phyloP scores from a whole-genome alignment of 2,888 invertebrate species.

The Dichetophora obliterata region DNA sequence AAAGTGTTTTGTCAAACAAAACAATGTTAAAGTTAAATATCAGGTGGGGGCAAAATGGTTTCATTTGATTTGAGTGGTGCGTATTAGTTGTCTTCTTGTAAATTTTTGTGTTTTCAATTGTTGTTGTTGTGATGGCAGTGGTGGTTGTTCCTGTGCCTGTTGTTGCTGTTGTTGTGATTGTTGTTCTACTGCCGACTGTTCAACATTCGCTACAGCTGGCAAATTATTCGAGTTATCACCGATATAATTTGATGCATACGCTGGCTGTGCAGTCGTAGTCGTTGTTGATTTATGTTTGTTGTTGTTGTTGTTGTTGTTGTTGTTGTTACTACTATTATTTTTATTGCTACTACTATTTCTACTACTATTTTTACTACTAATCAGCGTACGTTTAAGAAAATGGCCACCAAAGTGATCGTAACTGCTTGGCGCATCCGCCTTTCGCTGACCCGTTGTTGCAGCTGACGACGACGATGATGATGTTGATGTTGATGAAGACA shows the following conservation, averaged over 20 bases:
- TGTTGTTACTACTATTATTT: conserved; percentile 47
- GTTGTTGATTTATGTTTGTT: conserved; percentile 35
- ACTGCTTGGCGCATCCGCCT: conserved; percentile 37
- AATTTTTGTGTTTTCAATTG: conserved; percentile 66
- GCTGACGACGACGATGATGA: conserved; percentile 46
- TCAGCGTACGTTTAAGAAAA: conserved; percentile 65
- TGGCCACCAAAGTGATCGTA: conserved; percentile 54
- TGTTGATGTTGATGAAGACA: conserved; percentile 47
- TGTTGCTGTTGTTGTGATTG: conserved; percentile 48
- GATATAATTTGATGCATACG: conserved; percentile 72
- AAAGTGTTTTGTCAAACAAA: neutral
- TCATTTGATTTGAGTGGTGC: conserved; percentile 61
- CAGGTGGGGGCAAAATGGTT: neutral
- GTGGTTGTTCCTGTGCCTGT: conserved; percentile 47
- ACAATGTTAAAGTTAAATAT: neutral
- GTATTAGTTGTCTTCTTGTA: conserved; percentile 58
- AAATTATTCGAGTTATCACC: conserved; percentile 67
- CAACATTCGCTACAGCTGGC: conserved; percentile 55
- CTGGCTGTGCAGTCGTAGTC: conserved; percentile 57
- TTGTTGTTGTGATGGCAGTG: conserved; percentile 41
- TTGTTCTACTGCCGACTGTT: conserved; percentile 46
- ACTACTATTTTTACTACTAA: conserved; percentile 53
- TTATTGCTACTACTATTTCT: conserved; percentile 51
- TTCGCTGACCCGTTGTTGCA: conserved; percentile 27
- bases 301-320: conserved; percentile 43